These are phyloP conservation scores for Toxotes chatareus DNA, from an alignment of 2,113 vertebrate genomes.

Conservation along the genomic window DNA sequence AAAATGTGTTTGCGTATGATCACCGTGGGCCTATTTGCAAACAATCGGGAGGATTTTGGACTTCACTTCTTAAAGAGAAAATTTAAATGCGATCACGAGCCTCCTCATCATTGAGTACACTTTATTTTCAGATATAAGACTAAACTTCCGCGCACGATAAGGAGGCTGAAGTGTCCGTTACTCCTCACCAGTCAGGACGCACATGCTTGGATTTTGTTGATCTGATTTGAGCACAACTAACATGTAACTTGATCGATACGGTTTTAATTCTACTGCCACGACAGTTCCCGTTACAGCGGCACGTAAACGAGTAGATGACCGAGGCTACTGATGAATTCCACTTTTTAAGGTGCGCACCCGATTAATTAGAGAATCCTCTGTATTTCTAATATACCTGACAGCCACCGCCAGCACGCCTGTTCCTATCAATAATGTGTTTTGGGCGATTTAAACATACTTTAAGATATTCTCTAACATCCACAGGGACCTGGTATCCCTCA, in stretches of 20 bases:
- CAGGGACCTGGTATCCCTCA: neutral
- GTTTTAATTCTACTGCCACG: neutral
- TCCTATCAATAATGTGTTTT: neutral
- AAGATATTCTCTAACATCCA: neutral
- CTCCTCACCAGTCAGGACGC: constrained; percentile 23
- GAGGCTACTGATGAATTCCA: neutral
- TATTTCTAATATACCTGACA: neutral
- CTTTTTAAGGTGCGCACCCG: neutral
- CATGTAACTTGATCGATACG: constrained; percentile 11
- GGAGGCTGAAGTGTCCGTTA: constrained; percentile 2
- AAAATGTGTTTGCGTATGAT: neutral
- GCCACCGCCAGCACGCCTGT: neutral
- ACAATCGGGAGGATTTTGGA: neutral
- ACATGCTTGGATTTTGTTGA: neutral
- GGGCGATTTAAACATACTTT: neutral
- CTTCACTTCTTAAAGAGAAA: neutral
- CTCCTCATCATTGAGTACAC: no score
- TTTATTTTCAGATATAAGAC: neutral
- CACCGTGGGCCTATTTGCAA: no score
- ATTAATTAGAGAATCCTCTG: neutral
- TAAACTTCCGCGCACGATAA: neutral
- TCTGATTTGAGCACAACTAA: neutral
- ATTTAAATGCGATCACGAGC: neutral
- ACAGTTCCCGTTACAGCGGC: neutral
- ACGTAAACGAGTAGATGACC: neutral